These are phyloP conservation scores for Rotaria sp. DNA, from an alignment of 2,888 invertebrate species.

Conservation along the genomic window DNA sequence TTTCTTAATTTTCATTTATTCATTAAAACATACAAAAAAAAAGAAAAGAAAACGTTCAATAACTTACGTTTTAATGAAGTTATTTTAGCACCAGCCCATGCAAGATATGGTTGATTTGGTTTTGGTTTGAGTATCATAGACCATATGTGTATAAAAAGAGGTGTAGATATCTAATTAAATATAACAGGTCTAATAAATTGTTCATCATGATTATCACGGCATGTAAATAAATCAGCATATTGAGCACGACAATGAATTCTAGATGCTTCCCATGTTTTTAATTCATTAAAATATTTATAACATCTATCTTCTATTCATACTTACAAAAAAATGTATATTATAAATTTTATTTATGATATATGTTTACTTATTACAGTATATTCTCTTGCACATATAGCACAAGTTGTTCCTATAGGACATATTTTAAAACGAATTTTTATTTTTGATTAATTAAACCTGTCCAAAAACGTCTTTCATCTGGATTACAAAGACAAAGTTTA, in stretches of 20 bases:
- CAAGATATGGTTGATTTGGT: not conserved
- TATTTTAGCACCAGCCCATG: not conserved
- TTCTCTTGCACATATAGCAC: not conserved
- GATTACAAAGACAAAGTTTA: not conserved
- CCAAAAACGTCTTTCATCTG: not conserved
- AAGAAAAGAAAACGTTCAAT: no score
- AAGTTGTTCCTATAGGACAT: not conserved
- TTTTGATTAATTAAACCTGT: not conserved
- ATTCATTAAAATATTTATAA: not conserved
- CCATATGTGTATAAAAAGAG: no score
- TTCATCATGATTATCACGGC: not conserved
- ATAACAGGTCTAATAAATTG: not conserved
- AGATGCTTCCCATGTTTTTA: not conserved
- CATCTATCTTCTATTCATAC: not conserved
- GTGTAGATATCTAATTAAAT: not conserved
- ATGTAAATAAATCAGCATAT: not conserved
- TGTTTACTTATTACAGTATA: not conserved
- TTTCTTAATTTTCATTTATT: no score
- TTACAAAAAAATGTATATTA: not conserved
- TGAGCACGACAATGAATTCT: not conserved
- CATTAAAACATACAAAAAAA: no score
- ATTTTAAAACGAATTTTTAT: not conserved
- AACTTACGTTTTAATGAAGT: not conserved
- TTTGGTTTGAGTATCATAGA: no score
- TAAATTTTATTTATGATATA: not conserved